Evolutionary conservation across 2,888 invertebrate genomes (phyloP), one percentile per base, ranked within the genome.

Genomic region (Coecobrya sp.): DNA sequence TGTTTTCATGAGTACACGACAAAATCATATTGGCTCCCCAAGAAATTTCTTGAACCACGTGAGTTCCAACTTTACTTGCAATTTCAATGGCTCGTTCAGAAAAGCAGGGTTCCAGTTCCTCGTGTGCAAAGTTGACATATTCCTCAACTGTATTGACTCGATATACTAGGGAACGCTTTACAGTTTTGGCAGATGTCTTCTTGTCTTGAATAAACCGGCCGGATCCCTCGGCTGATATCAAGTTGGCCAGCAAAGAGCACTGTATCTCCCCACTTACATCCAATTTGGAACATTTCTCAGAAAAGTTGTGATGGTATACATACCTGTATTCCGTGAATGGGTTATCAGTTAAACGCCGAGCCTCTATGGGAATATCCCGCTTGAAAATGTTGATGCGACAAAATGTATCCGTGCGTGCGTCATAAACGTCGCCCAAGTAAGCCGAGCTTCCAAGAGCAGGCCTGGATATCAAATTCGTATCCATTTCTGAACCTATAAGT

Each of bases 21-120:
- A 92, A 8, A 4, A 92, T 65, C 11, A 68, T 59, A 42, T 86
- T 92, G 11, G 92, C 92, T 27, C 92, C 92, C 92, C 92, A 92
- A 1, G 92, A 85, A 10, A 92, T 89, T 3, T 89, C 92, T 1
- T 36, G 42, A 0, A 92, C 89, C 22, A 92, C 85, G 45, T 92
- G 92, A 22, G 92, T 92, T 0, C 62, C 92, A 16, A 85, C 27
- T 3, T 79, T 89, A 22, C 19, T 25, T 42, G 89, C 49, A 36
- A 89, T 84, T 42, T 92, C 49, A 36, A 89, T 84, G 16, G 85
- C 89, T 22, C 89, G 68, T 3, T 85, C 22, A 19, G 86, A 16
- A 65, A 89, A 89, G 10, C 85, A 7, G 7, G 85, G 86, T n/a
- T 59, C 70, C 62, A 92, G 62, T 3, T 92, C 76, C 27, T 92